These are phyloP conservation scores for Osmerus eperlanus DNA, from an alignment of 2,113 vertebrate genomes.

Conservation along the genomic window DNA sequence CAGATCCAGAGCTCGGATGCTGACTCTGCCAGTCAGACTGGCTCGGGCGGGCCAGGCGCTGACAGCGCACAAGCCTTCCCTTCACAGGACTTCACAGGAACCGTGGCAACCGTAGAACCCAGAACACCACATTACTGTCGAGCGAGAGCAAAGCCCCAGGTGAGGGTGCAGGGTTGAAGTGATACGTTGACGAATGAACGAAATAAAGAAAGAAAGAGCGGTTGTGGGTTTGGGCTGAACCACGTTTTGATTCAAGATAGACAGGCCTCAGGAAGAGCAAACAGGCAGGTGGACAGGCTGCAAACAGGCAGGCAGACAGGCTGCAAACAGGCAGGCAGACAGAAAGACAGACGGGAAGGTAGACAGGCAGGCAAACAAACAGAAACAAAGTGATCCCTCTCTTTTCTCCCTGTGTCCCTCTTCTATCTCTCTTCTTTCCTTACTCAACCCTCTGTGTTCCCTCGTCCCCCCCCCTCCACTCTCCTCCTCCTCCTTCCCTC, in stretches of 20 bases:
- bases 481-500: not conserved
- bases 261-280: slow-evolving; percentile 25
- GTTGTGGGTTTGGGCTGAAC: not conserved
- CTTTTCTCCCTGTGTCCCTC: not conserved
- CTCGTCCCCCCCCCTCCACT: not conserved
- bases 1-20: not conserved
- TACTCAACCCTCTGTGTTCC: not conserved
- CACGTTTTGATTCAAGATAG: not conserved
- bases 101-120: slow-evolving; percentile 23
- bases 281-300: slow-evolving; percentile 30
- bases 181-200: not conserved
- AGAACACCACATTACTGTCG: not conserved
- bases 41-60: not conserved
- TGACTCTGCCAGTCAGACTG: slow-evolving; percentile 1
- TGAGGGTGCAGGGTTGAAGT: not conserved
- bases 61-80: slow-evolving; percentile 25
- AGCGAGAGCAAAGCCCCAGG: not conserved
- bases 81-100: slow-evolving; percentile 18
- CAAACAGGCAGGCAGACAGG: too few relatives aligned
- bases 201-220: not conserved
- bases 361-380: not conserved
- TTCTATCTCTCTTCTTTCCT: slow-evolving; percentile 2
- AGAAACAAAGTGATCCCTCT: slow-evolving; percentile 5
- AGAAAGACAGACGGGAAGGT: not conserved
- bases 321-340: slow-evolving; percentile 31